These are phyloP conservation scores for Lepetodrilus schrolli DNA, from an alignment of 2,888 invertebrate species.

Conservation along the genomic window DNA sequence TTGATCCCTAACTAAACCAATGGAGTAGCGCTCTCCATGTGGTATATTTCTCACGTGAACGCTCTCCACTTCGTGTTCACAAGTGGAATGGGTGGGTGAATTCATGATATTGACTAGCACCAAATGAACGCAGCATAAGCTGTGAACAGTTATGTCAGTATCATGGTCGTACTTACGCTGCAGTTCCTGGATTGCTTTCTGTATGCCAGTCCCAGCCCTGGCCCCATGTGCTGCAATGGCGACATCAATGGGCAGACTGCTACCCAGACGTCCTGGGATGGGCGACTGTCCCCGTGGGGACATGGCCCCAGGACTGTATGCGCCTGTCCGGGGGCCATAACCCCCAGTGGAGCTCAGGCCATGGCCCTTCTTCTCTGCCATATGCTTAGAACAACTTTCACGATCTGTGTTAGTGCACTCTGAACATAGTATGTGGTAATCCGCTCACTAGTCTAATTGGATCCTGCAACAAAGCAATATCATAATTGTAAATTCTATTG, in stretches of 20 bases:
- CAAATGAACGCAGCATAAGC: no score
- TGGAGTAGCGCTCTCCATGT: no score
- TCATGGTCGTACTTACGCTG: slow-evolving; percentile 54
- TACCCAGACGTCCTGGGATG: slow-evolving; percentile 32
- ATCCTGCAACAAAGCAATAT: neutral
- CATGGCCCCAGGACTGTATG: slow-evolving; percentile 49
- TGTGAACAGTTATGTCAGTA: no score
- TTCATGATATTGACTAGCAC: no score
- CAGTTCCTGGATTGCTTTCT: slow-evolving; percentile 56
- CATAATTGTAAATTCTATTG: neutral
- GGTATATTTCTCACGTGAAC: no score
- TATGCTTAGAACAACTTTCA: neutral
- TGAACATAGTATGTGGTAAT: neutral
- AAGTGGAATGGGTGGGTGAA: no score
- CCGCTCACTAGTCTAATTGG: neutral
- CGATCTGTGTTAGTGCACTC: neutral
- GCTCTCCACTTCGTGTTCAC: no score
- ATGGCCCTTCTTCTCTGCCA: slow-evolving; percentile 3
- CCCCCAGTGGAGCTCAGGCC: slow-evolving; percentile 46
- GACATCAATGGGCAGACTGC: slow-evolving; percentile 36
- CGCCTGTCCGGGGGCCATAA: slow-evolving; percentile 44
- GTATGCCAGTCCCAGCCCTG: slow-evolving; percentile 48
- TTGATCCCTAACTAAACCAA: no score
- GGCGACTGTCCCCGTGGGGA: slow-evolving; percentile 44
- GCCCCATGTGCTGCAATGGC: no score